Evolutionary conservation across 1,140 invertebrate genomes (phyloP).

Genomic region (Achroia grisella): DNA sequence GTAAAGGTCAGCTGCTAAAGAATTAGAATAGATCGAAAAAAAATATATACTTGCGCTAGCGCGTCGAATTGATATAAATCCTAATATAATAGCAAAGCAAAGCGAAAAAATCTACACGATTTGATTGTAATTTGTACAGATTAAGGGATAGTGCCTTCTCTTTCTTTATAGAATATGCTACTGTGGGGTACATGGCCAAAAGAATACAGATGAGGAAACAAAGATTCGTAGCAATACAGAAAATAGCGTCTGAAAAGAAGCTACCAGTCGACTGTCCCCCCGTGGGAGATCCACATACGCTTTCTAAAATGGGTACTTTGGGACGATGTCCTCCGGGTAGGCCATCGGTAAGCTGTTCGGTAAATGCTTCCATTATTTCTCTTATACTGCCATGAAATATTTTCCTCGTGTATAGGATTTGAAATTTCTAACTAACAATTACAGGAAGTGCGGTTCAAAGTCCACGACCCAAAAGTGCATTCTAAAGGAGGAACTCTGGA

Average conservation of each 20-base stretch:
- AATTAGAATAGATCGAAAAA: too few species aligned
- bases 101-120: neutral
- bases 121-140: too few species aligned
- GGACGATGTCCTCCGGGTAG: constrained; percentile 61
- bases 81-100: too few species aligned
- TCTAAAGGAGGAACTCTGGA: constrained; percentile 92
- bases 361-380: constrained; percentile 13
- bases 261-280: constrained; percentile 83
- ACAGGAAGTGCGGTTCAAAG: constrained; percentile 95
- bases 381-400: constrained; percentile 1
- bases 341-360: constrained; percentile 52
- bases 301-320: constrained; percentile 73
- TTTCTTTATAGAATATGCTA: constrained; percentile 89
- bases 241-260: constrained; percentile 94
- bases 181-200: constrained; percentile 96
- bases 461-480: constrained; percentile 93
- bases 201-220: constrained; percentile 97
- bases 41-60: too few species aligned
- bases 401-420: neutral
- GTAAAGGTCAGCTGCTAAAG: too few species aligned
- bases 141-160: constrained; percentile 12
- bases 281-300: constrained; percentile 76
- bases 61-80: too few species aligned
- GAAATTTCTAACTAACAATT: constrained; percentile 11
- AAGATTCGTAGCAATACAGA: constrained; percentile 90